phyloP scores from a whole-genome alignment of 2,888 invertebrate species.

The Monochamus alternatus region DNA sequence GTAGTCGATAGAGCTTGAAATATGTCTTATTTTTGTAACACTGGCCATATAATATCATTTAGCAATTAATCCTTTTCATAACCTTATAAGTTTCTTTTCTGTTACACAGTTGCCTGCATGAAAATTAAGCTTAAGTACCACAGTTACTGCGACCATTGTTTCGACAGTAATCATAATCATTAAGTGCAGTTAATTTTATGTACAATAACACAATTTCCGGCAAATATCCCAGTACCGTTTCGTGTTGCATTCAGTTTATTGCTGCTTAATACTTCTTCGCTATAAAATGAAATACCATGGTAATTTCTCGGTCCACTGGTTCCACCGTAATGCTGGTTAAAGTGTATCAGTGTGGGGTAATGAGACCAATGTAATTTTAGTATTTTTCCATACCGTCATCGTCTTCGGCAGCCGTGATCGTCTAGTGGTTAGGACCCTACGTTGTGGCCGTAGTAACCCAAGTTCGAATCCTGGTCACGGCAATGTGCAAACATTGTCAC shows the following conservation, averaged over 20 bases:
- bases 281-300: background rate
- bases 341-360: background rate
- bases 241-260: background rate
- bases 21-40: no score
- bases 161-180: background rate
- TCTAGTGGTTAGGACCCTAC: conserved; percentile 72
- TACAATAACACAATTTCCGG: conserved; percentile 1
- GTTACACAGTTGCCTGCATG: background rate
- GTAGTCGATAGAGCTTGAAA: no score
- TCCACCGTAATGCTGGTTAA: background rate
- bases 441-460: conserved; percentile 78
- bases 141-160: background rate
- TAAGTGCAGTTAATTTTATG: background rate
- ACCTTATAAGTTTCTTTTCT: no score
- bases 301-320: conserved; percentile 12
- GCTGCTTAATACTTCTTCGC: background rate
- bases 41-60: no score
- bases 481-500: conserved; percentile 63
- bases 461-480: conserved; percentile 77
- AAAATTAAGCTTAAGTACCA: background rate
- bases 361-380: background rate
- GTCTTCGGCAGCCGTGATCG: conserved; percentile 66
- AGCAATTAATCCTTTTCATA: no score
- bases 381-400: conserved; percentile 1
- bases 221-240: background rate